Evolutionary conservation across 23 tunicate species (phyloP).

Genomic region (Oikopleura albicans): DNA sequence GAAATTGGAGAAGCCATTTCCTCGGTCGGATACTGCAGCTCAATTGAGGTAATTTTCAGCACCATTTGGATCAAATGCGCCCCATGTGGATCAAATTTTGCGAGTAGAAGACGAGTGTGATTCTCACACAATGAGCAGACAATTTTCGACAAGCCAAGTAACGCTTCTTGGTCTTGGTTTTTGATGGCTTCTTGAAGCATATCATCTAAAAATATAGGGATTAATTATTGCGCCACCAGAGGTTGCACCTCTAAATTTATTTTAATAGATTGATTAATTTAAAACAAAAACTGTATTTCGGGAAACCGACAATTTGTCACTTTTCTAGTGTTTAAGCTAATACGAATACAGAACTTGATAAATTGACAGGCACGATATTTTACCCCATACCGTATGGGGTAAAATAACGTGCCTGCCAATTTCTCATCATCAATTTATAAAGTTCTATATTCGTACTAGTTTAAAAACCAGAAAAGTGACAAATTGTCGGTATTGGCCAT

Average conservation of each 20-base stretch:
- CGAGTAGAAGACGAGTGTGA: conserved; percentile 48
- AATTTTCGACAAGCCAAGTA: conserved; percentile 48
- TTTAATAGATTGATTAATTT: no score
- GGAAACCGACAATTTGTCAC: no score
- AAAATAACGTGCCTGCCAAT: no score
- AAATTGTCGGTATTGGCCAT: no score
- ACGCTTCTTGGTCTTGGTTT: conserved; percentile 42
- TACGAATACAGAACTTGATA: no score
- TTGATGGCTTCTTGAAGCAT: conserved; percentile 43
- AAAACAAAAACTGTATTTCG: no score
- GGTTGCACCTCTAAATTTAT: neutral
- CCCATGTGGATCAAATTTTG: conserved; percentile 31
- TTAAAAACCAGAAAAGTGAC: no score
- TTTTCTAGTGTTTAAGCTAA: no score
- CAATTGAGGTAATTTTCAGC: conserved; percentile 32
- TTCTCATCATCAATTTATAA: no score
- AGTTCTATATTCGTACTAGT: no score
- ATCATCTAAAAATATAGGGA: conserved; percentile 31
- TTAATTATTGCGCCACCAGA: neutral
- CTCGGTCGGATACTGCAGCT: conserved; percentile 72
- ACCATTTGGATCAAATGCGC: conserved; percentile 41
- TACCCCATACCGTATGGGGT: no score
- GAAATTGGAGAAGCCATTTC: conserved; percentile 68
- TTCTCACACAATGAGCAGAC: conserved; percentile 79
- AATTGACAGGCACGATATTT: no score